A percentile compares a stretch with the other conserved stretches of the same genome.
Evolutionary conservation across 2,888 invertebrate species (phyloP).

Genomic region (Lepidocyrtoides sp.): DNA sequence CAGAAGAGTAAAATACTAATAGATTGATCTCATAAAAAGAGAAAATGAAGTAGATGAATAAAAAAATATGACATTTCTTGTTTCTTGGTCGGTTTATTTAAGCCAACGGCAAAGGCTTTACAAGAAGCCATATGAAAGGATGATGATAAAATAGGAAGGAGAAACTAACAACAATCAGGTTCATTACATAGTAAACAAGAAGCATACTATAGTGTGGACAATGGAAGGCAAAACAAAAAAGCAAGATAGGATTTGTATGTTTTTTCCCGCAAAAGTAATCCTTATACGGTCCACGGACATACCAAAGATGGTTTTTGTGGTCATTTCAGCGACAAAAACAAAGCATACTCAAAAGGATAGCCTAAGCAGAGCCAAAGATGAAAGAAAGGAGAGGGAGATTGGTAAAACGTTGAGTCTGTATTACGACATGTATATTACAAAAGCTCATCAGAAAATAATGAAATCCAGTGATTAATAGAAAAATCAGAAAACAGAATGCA

Average conservation of each 20-base stretch:
- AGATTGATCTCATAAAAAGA: too few species aligned
- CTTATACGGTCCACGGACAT: slow-evolving; percentile 8
- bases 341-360: not conserved
- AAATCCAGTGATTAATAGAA: not conserved
- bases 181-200: too few species aligned
- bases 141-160: too few species aligned
- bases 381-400: not conserved
- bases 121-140: too few species aligned
- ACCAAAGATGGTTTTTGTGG: not conserved
- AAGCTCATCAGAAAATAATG: not conserved
- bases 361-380: not conserved
- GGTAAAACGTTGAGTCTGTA: not conserved
- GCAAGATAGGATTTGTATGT: not conserved
- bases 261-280: slow-evolving; percentile 5
- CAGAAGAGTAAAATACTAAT: not conserved
- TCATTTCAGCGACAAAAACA: not conserved
- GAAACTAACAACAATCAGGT: too few species aligned
- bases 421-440: not conserved
- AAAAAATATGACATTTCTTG: too few species aligned
- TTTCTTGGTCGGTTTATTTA: too few species aligned
- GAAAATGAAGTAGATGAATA: too few species aligned
- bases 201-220: too few species aligned
- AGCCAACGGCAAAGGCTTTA: too few species aligned
- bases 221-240: slow-evolving; percentile 9
- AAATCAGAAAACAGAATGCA: not conserved